A percentile compares a stretch with the other conserved stretches of the same genome.
Conservation (phyloP, 2,888 invertebrate genomes). For the Archips xylosteana region DNA sequence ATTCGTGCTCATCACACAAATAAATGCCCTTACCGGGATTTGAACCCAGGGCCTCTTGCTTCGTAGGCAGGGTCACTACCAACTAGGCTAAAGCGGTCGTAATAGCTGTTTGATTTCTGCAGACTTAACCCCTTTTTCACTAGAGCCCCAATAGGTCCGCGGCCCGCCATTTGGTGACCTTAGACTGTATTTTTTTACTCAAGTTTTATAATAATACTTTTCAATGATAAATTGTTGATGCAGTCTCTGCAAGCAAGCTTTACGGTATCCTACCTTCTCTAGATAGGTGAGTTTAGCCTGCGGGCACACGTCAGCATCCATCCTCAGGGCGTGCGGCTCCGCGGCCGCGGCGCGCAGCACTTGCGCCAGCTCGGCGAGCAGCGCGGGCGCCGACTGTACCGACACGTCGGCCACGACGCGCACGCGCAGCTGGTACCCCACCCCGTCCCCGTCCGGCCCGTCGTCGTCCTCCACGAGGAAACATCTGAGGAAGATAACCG, state of each 20-base stretch:
- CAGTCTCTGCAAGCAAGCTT: conserved; percentile 13
- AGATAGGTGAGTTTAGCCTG: conserved; percentile 81
- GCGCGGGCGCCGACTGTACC: conserved; percentile 58
- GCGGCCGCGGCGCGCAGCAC: conserved; percentile 52
- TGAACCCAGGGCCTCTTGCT: too few relatives aligned
- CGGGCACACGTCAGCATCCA: conserved; percentile 78
- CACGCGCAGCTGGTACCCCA: conserved; percentile 83
- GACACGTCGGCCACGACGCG: conserved; percentile 74
- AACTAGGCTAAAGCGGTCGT: too few relatives aligned
- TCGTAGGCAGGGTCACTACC: too few relatives aligned
- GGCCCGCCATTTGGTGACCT: too few relatives aligned
- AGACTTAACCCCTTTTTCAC: too few relatives aligned
- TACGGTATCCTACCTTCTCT: conserved; percentile 75
- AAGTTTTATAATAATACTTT: too few relatives aligned
- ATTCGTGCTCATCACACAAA: too few relatives aligned
- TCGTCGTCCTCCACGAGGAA: conserved; percentile 78
- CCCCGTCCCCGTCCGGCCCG: conserved; percentile 60
- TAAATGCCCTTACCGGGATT: too few relatives aligned
- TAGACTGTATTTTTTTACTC: too few relatives aligned
- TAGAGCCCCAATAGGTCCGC: too few relatives aligned
- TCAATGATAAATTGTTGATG: too few relatives aligned
- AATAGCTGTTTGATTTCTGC: too few relatives aligned
- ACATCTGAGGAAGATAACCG: conserved; percentile 68
- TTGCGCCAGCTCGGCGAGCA: conserved; percentile 68
- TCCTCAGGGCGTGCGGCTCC: conserved; percentile 62